Evolutionary conservation across 2,113 vertebrate genomes (phyloP).

Genomic region (Sula dactylatra): DNA sequence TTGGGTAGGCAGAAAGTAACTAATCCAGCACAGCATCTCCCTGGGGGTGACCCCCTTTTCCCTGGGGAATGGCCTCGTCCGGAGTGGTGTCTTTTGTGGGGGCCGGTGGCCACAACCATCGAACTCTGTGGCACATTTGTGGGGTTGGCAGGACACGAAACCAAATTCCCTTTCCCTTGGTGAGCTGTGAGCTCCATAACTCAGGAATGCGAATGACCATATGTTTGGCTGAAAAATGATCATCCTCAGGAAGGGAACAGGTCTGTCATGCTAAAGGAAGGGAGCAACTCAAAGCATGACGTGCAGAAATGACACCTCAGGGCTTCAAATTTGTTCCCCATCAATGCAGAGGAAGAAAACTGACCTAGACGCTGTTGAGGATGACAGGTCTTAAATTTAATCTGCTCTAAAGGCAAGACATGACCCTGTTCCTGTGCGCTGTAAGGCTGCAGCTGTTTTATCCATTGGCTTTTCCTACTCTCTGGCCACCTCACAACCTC

Average conservation of each 20-base stretch:
- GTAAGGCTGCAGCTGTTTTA: slow-evolving; percentile 32
- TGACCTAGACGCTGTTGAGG: background rate
- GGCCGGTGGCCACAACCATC: fast-evolving
- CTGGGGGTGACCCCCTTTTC: background rate
- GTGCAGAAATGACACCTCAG: slow-evolving; percentile 5
- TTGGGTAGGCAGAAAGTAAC: background rate
- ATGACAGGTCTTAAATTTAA: slow-evolving; percentile 39
- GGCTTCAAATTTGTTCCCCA: slow-evolving; percentile 38
- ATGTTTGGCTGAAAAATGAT: slow-evolving; percentile 24
- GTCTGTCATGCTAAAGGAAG: background rate
- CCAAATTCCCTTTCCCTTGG: background rate
- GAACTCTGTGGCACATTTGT: background rate
- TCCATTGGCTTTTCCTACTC: background rate
- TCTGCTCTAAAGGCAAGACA: background rate
- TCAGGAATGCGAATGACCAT: background rate
- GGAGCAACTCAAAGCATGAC: background rate
- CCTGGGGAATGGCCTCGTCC: background rate
- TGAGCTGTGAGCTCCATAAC: background rate
- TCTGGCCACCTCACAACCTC: background rate
- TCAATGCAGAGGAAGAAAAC: slow-evolving; percentile 34
- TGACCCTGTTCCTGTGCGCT: background rate
- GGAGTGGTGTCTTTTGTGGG: background rate
- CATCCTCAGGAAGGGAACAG: background rate
- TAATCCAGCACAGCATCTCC: background rate
- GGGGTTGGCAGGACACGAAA: background rate